These are phyloP conservation scores for Agriotes lineatus DNA, from an alignment of 2,888 invertebrate genomes.

Conservation along the genomic window DNA sequence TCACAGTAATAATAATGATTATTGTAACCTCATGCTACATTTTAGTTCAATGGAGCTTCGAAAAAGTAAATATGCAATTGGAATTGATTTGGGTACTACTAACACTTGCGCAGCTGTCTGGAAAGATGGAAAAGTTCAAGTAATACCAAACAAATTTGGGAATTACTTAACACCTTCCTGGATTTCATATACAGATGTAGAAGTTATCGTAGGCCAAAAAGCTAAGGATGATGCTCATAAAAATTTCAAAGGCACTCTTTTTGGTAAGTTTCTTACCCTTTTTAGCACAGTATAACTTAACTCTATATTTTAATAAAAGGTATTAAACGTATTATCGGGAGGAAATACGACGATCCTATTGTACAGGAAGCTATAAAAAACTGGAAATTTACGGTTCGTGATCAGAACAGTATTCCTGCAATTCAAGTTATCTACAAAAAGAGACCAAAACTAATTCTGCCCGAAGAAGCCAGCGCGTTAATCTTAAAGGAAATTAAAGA, in stretches of 20 bases:
- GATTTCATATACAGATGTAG: conserved; percentile 26
- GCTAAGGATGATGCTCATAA: too few species aligned
- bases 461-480: conserved; percentile 99
- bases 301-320: conserved; percentile 78
- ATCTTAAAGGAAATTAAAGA: conserved; percentile 98
- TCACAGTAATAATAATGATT: too few species aligned
- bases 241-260: conserved; percentile 38
- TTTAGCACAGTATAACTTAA: too few species aligned
- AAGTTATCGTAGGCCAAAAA: conserved; percentile 32
- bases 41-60: too few species aligned
- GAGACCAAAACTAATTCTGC: conserved; percentile 91
- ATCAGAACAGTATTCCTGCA: conserved; percentile 90
- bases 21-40: too few species aligned
- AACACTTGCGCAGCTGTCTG: conserved; percentile 39
- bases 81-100: conserved; percentile 45
- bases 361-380: conserved; percentile 97
- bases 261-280: conserved; percentile 34
- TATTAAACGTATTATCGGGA: conserved; percentile 97
- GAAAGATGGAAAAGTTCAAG: conserved; percentile 28
- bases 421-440: conserved; percentile 86
- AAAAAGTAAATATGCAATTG: conserved; percentile 27
- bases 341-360: conserved; percentile 91
- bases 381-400: conserved; percentile 89
- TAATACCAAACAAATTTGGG: conserved; percentile 38
- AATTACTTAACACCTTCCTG: conserved; percentile 35